Base-by-base conservation (phyloP, 1,140 invertebrate genomes). In the Trypoxylus dichotomus region DNA sequence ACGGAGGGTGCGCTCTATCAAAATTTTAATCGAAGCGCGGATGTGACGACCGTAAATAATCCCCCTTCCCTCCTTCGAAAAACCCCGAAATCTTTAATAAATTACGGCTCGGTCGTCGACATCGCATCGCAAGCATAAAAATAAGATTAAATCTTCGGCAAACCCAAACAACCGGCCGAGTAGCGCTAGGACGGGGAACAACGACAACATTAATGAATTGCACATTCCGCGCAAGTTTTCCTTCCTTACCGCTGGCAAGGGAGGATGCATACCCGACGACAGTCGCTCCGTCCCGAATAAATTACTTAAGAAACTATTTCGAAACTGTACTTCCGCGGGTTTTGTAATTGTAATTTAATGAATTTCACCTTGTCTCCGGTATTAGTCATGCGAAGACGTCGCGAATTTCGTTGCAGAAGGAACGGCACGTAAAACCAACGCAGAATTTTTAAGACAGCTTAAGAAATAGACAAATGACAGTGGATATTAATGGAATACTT, bases 331-430 rank as follows among this genome's bases (percentile, higher is more conserved):
- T 19, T n/a, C 47, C 47, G 47, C 19, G 60, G 60, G 21, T 41
- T 74, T 42, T 79, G 54, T 75, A 72, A 72, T 83, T 84, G 83
- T 11, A 81, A 72, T 13, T 76, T 47, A 85, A 77, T 58, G 85
- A 82, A 79, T 81, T 75, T 74, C 84, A 77, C 83, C 85, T 85
- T 41, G 43, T 42, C 71, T 75, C 80, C 43, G 85, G 84, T 78
- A 86, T 78, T 37, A 37, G 10, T 37, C 3, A 5, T 37, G 5
- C 5, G 10, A 8, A 37, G 32, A 5, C 32, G 32, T 7, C 32
- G 32, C 32, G 32, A 37, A 37, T 37, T 5, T 37, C 32, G 32
- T 8, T 37, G 32, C 32, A 37, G 5, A 37, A 37, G 10, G 32
- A 37, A 37, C 5, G 10, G 1, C 32, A 8, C 10, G 10, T 8